Conservation (phyloP, 2,888 invertebrate species). For the Spodoptera exigua region DNA sequence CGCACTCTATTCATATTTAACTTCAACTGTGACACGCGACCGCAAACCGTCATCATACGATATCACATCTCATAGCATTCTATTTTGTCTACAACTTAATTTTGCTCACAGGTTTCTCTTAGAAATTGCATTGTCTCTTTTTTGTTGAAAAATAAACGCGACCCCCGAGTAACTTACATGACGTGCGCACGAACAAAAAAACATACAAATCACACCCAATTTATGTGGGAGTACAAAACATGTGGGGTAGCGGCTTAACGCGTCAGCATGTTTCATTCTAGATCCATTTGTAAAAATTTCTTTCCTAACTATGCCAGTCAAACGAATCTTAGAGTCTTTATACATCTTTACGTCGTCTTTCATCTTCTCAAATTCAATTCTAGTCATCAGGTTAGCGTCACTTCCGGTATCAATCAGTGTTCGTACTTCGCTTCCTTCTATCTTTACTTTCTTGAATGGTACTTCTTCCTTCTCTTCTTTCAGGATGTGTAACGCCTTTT, state of each 20-base stretch:
- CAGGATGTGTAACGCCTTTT: slow-evolving; percentile 11
- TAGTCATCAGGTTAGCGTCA: slow-evolving; percentile 42
- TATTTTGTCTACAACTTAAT: no score
- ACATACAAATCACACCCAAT: no score
- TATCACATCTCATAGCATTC: no score
- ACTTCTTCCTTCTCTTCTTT: background rate
- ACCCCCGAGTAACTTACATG: no score
- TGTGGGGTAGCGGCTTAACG: slow-evolving; percentile 56
- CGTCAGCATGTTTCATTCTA: slow-evolving; percentile 53
- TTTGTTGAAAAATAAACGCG: no score
- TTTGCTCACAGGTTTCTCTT: no score
- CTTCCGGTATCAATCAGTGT: slow-evolving; percentile 43
- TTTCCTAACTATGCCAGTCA: slow-evolving; percentile 34
- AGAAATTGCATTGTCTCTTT: no score
- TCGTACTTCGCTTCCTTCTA: background rate
- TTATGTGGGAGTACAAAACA: no score
- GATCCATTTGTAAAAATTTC: slow-evolving; percentile 38
- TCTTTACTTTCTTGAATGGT: slow-evolving; percentile 5
- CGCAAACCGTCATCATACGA: no score
- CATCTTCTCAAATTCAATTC: slow-evolving; percentile 18
- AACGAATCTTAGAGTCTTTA: background rate
- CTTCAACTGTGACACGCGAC: no score
- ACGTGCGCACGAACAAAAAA: no score
- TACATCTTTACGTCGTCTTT: background rate
- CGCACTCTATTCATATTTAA: no score